Percentiles rank a stretch among this genome's conserved stretches.
phyloP scores from a whole-genome alignment of 2,797 vertebrate species.

The Sebastes glaucus region DNA sequence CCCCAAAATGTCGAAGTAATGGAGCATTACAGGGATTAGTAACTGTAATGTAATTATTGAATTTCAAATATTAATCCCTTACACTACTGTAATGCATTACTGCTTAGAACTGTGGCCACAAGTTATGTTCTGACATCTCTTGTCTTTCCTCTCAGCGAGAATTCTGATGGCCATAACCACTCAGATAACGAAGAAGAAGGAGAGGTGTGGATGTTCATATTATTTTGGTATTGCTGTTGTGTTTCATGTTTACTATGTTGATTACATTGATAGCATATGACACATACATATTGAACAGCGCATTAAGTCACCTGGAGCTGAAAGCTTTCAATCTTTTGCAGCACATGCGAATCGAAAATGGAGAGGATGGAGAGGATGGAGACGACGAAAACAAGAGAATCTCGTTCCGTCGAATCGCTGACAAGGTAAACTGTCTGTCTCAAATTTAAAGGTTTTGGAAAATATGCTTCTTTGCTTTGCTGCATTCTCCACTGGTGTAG shows the following conservation, averaged over 20 bases:
- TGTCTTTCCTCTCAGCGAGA: conserved; percentile 46
- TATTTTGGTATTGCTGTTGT: neutral
- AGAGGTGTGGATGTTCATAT: conserved; percentile 19
- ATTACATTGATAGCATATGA: neutral
- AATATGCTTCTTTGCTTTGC: neutral
- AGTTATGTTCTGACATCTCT: neutral
- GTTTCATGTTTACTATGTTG: neutral
- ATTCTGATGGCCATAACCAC: conserved; percentile 6
- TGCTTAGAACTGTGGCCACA: neutral
- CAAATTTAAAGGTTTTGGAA: neutral
- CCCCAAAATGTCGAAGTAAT: neutral
- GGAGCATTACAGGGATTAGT: neutral
- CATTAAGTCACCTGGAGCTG: neutral
- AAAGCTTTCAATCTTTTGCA: conserved; percentile 10
- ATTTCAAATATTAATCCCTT: neutral
- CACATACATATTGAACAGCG: neutral
- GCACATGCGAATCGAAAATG: neutral
- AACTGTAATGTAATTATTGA: neutral
- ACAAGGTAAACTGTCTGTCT: conserved; percentile 54
- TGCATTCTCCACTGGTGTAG: neutral
- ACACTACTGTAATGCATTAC: neutral
- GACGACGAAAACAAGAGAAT: neutral
- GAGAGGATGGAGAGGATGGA: neutral
- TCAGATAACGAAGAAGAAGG: neutral
- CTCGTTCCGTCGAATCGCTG: conserved; percentile 56